Base-by-base conservation (phyloP, 2,797 vertebrate genomes). In the Neomorphus geoffroyi region DNA sequence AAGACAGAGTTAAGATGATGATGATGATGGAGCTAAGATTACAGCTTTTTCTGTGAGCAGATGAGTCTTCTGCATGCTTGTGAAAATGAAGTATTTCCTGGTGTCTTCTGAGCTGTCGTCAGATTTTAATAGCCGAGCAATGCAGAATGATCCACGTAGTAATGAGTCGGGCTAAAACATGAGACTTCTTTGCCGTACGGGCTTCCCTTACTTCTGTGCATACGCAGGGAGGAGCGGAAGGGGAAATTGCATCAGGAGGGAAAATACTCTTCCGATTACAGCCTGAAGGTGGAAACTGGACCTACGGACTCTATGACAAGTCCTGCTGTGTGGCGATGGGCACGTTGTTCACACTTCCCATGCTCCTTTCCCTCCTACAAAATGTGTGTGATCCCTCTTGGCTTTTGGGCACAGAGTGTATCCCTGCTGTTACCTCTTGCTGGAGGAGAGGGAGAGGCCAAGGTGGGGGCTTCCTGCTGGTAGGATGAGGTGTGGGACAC, bases 301-400 rank as follows among this genome's bases (percentile, higher is more conserved):
- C 6, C 13, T 46, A 9, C 3, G 3, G 53, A 23, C 11, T n/a
- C 30, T 26, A 0, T 33, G 9, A 35, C 7, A 9, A 26, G 56
- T 43, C 41, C 43, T 32, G 28, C 51, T 69, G 21, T 7, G 27
- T 71, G 74, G 4, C 43, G 27, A 32, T 58, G 41, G 23, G 7
- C 12, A 0, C 0, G 6, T 6, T 22, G 6, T 7, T 86, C 70
- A 7, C 7, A 37, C 7, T 80, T 58, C 26, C 66, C 1, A 1
- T n/a, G 64, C 41, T 18, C 41, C 28, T 41, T 56, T 64, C 14
- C 33, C 53, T 51, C 58, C n/a, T 13, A 6, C 24, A 14, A 57
- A 91, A 50, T 0, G 9, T 30, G 35, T 65, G 28, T 46, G 54
- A 13, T 33, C 24, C 0, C 61, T n/a, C 32, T 17, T 45, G 45